Evolutionary conservation across 1,140 invertebrate species (phyloP).

Genomic region (Listronotus bonariensis): DNA sequence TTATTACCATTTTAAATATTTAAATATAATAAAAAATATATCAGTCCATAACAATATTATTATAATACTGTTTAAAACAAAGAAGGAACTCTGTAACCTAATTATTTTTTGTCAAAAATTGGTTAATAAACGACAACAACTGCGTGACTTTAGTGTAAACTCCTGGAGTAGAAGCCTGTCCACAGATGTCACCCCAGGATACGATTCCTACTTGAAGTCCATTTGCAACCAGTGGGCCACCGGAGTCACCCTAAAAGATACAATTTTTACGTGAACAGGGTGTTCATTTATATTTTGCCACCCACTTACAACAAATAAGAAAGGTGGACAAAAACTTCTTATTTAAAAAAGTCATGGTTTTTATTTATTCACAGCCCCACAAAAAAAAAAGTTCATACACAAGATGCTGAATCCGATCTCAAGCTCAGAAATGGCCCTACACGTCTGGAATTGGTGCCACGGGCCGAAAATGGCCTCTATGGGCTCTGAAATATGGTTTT

Average conservation of each 20-base stretch:
- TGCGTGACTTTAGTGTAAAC: conserved; percentile 54
- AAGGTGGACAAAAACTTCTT: neutral
- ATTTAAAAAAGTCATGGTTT: neutral
- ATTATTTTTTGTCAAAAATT: conserved; percentile 7
- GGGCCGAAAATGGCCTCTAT: too few relatives aligned
- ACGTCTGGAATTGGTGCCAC: too few relatives aligned
- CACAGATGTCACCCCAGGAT: conserved; percentile 55
- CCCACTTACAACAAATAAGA: neutral
- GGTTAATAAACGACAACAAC: conserved; percentile 43
- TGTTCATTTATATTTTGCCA: too few relatives aligned
- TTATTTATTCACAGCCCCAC: too few relatives aligned
- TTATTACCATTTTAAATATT: too few relatives aligned
- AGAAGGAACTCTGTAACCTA: neutral
- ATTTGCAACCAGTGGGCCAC: conserved; percentile 60
- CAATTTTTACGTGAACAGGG: neutral
- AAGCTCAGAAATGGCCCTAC: too few relatives aligned
- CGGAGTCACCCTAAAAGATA: conserved; percentile 58
- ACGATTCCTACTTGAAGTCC: conserved; percentile 56
- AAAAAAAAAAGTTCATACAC: too few relatives aligned
- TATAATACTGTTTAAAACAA: neutral
- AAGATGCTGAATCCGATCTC: too few relatives aligned
- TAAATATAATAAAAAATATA: too few relatives aligned
- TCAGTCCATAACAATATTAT: neutral
- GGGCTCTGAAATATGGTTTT: too few relatives aligned
- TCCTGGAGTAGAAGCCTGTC: conserved; percentile 56